Evolutionary conservation across 2,113 vertebrate species (phyloP).

Genomic region (Podarcis muralis): DNA sequence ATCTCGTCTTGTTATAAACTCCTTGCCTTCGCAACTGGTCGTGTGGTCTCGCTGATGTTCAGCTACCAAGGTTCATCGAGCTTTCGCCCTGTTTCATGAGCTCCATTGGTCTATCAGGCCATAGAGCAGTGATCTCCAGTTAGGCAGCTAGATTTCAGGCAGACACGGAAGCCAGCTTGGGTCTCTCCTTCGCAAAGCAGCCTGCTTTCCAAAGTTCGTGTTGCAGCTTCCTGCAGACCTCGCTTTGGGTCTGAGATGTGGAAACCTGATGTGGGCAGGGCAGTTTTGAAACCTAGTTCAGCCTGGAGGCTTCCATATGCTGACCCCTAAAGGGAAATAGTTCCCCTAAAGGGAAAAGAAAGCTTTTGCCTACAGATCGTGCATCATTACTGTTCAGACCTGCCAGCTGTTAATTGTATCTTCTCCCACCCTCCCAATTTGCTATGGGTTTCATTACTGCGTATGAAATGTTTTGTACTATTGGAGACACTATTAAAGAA

Average conservation of each 20-base stretch:
- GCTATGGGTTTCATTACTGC: slow-evolving; percentile 73
- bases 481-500: slow-evolving; percentile 70
- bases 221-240: not conserved
- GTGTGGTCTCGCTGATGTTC: slow-evolving; percentile 22
- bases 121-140: not conserved
- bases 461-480: slow-evolving; percentile 74
- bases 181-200: not conserved
- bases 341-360: not conserved
- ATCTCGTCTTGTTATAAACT: slow-evolving; percentile 42
- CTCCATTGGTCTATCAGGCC: slow-evolving; percentile 44
- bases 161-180: not conserved
- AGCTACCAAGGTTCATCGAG: slow-evolving; percentile 37
- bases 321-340: not conserved
- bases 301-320: not conserved
- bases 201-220: not conserved
- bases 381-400: slow-evolving; percentile 57
- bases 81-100: slow-evolving; percentile 24
- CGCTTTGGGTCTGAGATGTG: not conserved
- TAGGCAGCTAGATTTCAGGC: not conserved
- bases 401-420: slow-evolving; percentile 56
- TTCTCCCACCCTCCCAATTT: slow-evolving; percentile 63
- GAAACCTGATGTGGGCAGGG: not conserved
- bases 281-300: not conserved
- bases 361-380: slow-evolving; percentile 50
- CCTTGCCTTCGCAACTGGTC: slow-evolving; percentile 18